Percentiles rank a stretch among this genome's conserved stretches.
Evolutionary conservation across 1,140 invertebrate genomes (phyloP).

Genomic region (Drosophila tsacasi): DNA sequence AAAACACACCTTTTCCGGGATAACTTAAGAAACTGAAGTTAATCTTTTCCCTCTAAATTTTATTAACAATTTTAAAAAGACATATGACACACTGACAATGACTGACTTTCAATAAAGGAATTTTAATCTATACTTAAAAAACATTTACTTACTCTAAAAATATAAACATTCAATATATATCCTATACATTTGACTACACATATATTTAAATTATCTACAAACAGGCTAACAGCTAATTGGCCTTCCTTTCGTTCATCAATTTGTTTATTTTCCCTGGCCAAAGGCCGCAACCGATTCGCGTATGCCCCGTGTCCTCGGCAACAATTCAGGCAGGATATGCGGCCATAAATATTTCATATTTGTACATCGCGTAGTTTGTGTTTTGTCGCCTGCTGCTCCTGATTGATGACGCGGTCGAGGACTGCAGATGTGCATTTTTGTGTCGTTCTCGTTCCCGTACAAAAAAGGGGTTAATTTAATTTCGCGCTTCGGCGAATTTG

Average conservation of each 20-base stretch:
- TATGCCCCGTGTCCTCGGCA: slow-evolving; percentile 12
- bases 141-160: no score
- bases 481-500: slow-evolving; percentile 77
- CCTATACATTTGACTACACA: not conserved
- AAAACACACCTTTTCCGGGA: no score
- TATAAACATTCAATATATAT: no score
- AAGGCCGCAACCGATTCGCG: slow-evolving; percentile 7
- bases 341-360: slow-evolving; percentile 69
- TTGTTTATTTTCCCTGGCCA: slow-evolving; percentile 10
- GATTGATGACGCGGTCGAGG: slow-evolving; percentile 75
- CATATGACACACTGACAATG: no score
- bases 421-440: slow-evolving; percentile 58
- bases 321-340: slow-evolving; percentile 41
- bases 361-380: slow-evolving; percentile 64
- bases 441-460: slow-evolving; percentile 13
- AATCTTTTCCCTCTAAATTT: no score
- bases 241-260: slow-evolving; percentile 1
- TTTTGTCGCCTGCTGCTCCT: slow-evolving; percentile 67
- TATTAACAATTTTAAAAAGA: not conserved
- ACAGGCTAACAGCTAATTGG: slow-evolving; percentile 14
- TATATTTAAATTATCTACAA: not conserved
- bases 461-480: slow-evolving; percentile 82
- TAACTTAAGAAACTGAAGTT: not conserved
- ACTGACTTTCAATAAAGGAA: no score
- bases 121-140: no score